These are phyloP conservation scores for Ormyrus nitidulus DNA, from an alignment of 2,888 invertebrate genomes.

Conservation along the genomic window DNA sequence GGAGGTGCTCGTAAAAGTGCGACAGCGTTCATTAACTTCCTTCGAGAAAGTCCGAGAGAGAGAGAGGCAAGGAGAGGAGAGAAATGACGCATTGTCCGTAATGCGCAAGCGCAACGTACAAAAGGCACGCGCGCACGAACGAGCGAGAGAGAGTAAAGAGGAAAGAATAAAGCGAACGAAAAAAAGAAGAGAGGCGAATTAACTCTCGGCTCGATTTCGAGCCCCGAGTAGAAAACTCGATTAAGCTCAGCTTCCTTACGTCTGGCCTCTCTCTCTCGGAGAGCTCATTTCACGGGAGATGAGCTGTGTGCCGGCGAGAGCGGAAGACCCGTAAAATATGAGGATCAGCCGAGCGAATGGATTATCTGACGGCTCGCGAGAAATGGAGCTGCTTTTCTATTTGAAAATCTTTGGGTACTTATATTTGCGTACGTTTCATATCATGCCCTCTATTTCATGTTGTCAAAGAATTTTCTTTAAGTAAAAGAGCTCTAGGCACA, in stretches of 20 bases:
- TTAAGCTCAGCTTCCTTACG: slow-evolving; percentile 43
- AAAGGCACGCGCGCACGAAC: neutral
- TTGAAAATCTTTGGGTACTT: too few species aligned
- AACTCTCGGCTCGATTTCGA: slow-evolving; percentile 44
- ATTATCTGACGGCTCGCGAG: too few species aligned
- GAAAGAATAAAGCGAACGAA: neutral
- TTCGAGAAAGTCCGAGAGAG: slow-evolving; percentile 23
- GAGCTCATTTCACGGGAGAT: slow-evolving; percentile 28
- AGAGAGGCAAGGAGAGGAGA: neutral
- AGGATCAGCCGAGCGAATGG: too few species aligned
- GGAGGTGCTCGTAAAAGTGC: slow-evolving; percentile 20
- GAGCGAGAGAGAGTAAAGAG: neutral
- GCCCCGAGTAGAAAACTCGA: slow-evolving; percentile 35
- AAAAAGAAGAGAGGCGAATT: slow-evolving; percentile 33
- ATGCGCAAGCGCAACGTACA: too few species aligned
- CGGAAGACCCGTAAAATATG: neutral
- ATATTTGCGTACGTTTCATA: too few species aligned
- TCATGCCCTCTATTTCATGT: too few species aligned
- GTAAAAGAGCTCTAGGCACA: too few species aligned
- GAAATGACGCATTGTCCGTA: slow-evolving; percentile 49
- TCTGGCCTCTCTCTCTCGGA: neutral
- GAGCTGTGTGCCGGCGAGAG: neutral
- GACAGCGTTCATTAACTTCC: slow-evolving; percentile 42
- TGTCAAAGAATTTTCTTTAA: too few species aligned
- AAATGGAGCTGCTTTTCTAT: too few species aligned